Percentiles rank a stretch among this genome's conserved stretches.
phyloP scores from a whole-genome alignment of 2,113 vertebrate species.

The Parus major region DNA sequence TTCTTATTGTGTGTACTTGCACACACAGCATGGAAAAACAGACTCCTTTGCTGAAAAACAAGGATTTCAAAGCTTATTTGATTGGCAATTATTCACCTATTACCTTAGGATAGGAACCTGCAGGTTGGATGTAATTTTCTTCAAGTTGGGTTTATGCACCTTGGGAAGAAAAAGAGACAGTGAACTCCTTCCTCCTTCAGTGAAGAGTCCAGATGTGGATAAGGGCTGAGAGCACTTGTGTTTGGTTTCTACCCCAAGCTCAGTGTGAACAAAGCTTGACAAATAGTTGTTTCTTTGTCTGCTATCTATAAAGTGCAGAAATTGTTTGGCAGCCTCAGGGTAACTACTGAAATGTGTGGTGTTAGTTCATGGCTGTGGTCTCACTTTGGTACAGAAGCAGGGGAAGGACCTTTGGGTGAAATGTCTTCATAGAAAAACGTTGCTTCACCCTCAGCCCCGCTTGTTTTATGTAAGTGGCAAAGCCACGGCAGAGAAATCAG shows the following conservation, averaged over 20 bases:
- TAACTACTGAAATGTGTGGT: not conserved
- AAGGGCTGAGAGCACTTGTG: not conserved
- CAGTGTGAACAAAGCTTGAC: accelerated
- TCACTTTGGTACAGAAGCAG: not conserved
- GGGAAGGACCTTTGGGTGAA: not conserved
- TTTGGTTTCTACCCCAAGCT: not conserved
- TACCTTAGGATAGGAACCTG: not conserved
- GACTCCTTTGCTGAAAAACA: not conserved
- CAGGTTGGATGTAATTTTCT: not conserved
- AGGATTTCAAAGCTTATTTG: not conserved
- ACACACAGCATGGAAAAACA: not conserved
- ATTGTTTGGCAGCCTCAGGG: not conserved
- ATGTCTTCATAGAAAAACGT: not conserved
- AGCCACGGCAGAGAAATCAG: not conserved
- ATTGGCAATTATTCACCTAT: not conserved
- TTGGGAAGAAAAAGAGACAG: not conserved
- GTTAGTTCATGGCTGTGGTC: not conserved
- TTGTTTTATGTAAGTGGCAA: not conserved
- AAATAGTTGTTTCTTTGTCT: not conserved
- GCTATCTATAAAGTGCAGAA: not conserved
- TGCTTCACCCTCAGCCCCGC: not conserved
- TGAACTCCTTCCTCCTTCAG: not conserved
- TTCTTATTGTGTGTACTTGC: constrained; percentile 48
- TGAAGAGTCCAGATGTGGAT: not conserved
- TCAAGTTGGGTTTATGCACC: not conserved